Base-by-base conservation (phyloP, 2,888 invertebrate species). In the Synanthedon formicaeformis region DNA sequence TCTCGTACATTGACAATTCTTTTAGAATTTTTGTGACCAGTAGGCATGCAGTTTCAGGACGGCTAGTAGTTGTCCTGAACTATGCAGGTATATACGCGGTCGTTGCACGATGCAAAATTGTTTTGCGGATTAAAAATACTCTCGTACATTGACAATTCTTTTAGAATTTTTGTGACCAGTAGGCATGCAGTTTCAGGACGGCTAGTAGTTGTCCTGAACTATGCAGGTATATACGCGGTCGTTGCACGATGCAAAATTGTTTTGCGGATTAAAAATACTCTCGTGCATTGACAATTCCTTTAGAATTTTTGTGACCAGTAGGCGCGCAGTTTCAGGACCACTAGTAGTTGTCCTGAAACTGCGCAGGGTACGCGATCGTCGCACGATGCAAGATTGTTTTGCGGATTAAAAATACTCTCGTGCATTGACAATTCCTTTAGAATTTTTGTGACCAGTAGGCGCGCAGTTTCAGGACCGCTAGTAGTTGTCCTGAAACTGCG, bases 391-490 rank as follows among this genome's bases (percentile, higher is more conserved):
- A 50, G 48, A 55, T 49, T 45, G 34, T 50, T 51, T 51, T 41
- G n/a, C 41, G 23, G 23, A 23, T 23, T 23, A 23, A 23, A 18
- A 23, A 4, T 23, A 23, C 23, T 23, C 23, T 23, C 23, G 23
- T 23, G 4, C 23, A 23, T 23, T 23, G 23, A 23, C 3, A 23
- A 23, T 23, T 4, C 23, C 4, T 18, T 23, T 4, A 23, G 23
- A 23, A 23, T 23, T 23, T 23, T 4, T 23, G 4, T 23, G 4
- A 23, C 23, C 23, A 8, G 27, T 34, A 34, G 27, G 27, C 8
- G 27, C 58, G 63, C 62, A 62, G 65, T 62, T 60, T 63, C 64
- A 66, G 56, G 57, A 27, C 6, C 5, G 27, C 27, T 18, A 18
- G 27, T 27, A 5, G 27, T 27, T 6, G 27, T 27, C 5, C 58